Evolutionary conservation across 2,113 vertebrate species (phyloP).

Genomic region (Myotis yumanensis): DNA sequence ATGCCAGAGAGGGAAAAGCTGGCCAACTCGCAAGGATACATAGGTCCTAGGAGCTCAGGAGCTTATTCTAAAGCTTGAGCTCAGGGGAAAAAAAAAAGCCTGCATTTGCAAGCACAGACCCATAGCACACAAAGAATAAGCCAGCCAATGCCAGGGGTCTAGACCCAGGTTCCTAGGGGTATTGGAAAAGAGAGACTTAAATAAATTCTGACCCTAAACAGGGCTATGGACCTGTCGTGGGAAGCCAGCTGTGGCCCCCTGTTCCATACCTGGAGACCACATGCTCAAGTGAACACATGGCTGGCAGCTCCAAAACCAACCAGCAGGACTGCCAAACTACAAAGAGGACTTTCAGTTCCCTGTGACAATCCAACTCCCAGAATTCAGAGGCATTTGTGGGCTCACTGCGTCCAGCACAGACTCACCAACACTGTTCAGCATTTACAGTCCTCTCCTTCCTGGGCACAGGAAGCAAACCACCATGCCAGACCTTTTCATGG

Average conservation of each 20-base stretch:
- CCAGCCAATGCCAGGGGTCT: neutral
- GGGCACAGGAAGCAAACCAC: neutral
- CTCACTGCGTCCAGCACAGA: neutral
- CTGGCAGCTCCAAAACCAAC: neutral
- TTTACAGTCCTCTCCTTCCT: neutral
- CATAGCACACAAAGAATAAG: neutral
- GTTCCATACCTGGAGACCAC: neutral
- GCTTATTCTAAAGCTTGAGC: neutral
- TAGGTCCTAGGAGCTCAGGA: neutral
- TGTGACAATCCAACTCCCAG: neutral
- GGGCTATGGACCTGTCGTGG: neutral
- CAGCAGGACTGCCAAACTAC: neutral
- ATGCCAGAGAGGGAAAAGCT: neutral
- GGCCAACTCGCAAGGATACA: neutral
- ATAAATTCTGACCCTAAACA: neutral
- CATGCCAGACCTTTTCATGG: conserved; percentile 31
- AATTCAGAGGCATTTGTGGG: neutral
- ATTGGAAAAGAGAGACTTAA: neutral
- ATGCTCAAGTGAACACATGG: neutral
- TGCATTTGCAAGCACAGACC: neutral
- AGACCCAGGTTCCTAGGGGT: neutral
- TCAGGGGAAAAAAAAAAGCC: neutral
- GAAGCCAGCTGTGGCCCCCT: neutral
- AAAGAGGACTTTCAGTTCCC: neutral
- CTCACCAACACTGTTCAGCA: conserved; percentile 2